Base-by-base conservation (phyloP, 2,797 vertebrate genomes). In the Dryobates pubescens region DNA sequence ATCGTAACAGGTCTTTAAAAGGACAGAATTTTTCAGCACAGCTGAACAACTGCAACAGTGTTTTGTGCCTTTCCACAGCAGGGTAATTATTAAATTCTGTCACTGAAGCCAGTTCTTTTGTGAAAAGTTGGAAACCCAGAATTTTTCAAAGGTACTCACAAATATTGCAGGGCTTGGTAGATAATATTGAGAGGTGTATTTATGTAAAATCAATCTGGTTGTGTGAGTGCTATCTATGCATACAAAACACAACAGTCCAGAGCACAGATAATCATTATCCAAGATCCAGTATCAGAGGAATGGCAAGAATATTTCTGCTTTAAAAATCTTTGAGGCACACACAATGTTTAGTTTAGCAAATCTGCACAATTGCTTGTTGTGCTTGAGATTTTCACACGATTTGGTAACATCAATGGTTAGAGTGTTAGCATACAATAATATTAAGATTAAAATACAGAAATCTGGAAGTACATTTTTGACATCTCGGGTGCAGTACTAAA, bases 1-100 rank as follows among this genome's bases (percentile, higher is more conserved):
- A 95, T 96, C 1, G 3, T 96, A 96, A 86, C 96, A 93, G 91
- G 80, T 91, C 95, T 96, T 91, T 95, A 96, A 95, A 97, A 96
- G 87, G 83, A 78, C 92, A 95, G 87, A 62, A 45, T 82, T 95
- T 96, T 96, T 96, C 81, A 92, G 92, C 59, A 27, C 68, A 92
- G 92, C 82, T 92, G 85, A 95, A 95, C 92, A 96, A 95, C 94
- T 96, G 92, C 90, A 93, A 90, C 89, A 95, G 72, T 96, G 90
- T 93, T 95, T 95, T 94, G 85, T 94, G 92, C 76, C 58, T 94
- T 85, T 91, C 79, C 74, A 96, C 76, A 82, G 82, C 67, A 86
- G 83, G 61, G 67, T 78, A 87, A 95, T 96, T 94, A 94, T 88
- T 91, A 84, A 92, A 77, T 84, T 38, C 54, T 8, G 3, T 47